Conservation (phyloP, 2,797 vertebrate genomes). For the Perdix hodgsoniae region DNA sequence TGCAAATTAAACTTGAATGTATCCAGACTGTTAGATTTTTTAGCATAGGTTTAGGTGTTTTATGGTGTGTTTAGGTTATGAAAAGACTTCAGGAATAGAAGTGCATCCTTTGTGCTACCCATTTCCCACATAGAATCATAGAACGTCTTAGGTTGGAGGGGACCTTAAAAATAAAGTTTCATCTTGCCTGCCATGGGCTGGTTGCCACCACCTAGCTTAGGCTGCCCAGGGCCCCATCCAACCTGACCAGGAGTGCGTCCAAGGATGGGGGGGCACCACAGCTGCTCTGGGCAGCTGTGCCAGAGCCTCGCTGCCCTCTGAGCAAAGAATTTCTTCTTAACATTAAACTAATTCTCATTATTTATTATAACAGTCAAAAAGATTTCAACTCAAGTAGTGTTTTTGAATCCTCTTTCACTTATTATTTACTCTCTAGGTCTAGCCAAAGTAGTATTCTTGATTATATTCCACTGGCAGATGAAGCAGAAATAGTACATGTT, state of each 20-base stretch:
- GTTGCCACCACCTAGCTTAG: too few species aligned
- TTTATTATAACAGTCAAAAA: not conserved
- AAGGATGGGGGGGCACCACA: too few species aligned
- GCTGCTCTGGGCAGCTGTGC: too few species aligned
- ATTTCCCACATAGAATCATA: not conserved
- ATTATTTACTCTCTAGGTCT: not conserved
- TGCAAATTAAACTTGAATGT: not conserved
- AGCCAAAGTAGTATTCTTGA: not conserved
- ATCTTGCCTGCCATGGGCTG: too few species aligned
- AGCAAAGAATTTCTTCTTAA: too few species aligned
- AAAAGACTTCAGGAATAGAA: not conserved
- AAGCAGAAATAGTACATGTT: accelerated
- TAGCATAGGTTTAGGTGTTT: not conserved
- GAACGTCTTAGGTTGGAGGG: too few species aligned
- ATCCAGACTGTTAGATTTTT: not conserved
- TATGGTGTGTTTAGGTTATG: not conserved
- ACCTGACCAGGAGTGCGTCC: too few species aligned
- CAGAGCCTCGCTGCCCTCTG: too few species aligned
- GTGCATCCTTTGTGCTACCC: not conserved
- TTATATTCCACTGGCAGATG: not conserved
- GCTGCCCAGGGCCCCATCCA: too few species aligned
- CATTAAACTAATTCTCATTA: not conserved
- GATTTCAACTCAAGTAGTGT: not conserved
- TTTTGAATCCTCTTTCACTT: not conserved
- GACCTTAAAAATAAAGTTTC: too few species aligned